Evolutionary conservation across 2,113 vertebrate genomes (phyloP).

Genomic region (Erinaceus europaeus): DNA sequence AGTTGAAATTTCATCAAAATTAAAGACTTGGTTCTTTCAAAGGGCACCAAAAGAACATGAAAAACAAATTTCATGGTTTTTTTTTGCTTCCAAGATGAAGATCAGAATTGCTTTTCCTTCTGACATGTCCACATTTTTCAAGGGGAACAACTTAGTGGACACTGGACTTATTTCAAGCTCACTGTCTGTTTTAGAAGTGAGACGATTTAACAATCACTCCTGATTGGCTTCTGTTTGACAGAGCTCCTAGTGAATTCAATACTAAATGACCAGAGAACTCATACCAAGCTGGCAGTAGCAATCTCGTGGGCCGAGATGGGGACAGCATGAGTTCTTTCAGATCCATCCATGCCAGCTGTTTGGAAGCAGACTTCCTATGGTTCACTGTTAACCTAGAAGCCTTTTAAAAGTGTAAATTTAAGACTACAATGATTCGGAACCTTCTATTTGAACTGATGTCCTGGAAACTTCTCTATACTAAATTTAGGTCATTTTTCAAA

Average conservation of each 20-base stretch:
- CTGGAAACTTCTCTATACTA: conserved; percentile 29
- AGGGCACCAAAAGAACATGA: too few relatives aligned
- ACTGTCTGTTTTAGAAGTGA: conserved; percentile 48
- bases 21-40: not conserved
- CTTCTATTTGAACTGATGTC: conserved; percentile 39
- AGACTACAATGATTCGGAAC: conserved; percentile 50
- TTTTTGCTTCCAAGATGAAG: not conserved
- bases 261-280: conserved; percentile 47
- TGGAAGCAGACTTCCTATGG: conserved; percentile 22
- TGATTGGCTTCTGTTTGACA: conserved; percentile 58
- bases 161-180: conserved; percentile 44
- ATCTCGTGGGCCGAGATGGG: conserved; percentile 50
- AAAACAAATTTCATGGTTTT: too few relatives aligned
- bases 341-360: not conserved
- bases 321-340: conserved; percentile 55
- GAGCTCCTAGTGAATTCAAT: conserved; percentile 47
- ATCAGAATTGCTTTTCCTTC: not conserved
- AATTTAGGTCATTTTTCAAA: conserved; percentile 62
- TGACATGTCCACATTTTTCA: not conserved
- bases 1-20: not conserved
- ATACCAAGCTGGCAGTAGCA: conserved; percentile 26
- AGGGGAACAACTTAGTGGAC: conserved; percentile 29
- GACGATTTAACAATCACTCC: conserved; percentile 51
- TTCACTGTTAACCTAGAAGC: conserved; percentile 30
- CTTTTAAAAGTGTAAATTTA: conserved; percentile 55